phyloP scores from a whole-genome alignment of 2,888 invertebrate genomes.

The Sarcophaga variegata region DNA sequence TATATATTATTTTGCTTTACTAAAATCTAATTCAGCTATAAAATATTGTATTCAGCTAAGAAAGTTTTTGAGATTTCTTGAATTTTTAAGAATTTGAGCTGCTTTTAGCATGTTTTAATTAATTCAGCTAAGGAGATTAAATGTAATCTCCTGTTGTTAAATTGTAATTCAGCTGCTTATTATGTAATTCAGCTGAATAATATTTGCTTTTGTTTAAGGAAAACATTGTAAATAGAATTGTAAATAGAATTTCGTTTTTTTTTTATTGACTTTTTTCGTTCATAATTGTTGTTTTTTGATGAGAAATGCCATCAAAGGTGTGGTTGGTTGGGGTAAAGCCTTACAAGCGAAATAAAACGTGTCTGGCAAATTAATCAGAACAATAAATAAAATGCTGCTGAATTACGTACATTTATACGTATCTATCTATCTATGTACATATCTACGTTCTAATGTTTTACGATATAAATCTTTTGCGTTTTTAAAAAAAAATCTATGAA shows the following conservation, averaged over 20 bases:
- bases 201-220: background rate
- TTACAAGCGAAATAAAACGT: constrained; percentile 1
- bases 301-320: background rate
- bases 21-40: background rate
- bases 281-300: background rate
- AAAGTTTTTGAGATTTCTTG: background rate
- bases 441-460: too few relatives aligned
- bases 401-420: background rate
- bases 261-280: background rate
- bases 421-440: too few relatives aligned
- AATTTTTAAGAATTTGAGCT: too few relatives aligned
- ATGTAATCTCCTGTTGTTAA: background rate
- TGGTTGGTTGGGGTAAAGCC: background rate
- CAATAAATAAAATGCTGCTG: constrained; percentile 16
- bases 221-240: background rate
- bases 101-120: too few relatives aligned
- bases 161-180: background rate
- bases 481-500: background rate
- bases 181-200: background rate
- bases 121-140: background rate
- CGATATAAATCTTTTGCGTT: constrained; percentile 11
- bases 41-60: background rate
- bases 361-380: constrained; percentile 40
- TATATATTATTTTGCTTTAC: too few relatives aligned
- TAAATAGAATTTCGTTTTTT: background rate